Evolutionary conservation across 2,113 vertebrate species (phyloP).

Genomic region (Sylvilagus bachmani): DNA sequence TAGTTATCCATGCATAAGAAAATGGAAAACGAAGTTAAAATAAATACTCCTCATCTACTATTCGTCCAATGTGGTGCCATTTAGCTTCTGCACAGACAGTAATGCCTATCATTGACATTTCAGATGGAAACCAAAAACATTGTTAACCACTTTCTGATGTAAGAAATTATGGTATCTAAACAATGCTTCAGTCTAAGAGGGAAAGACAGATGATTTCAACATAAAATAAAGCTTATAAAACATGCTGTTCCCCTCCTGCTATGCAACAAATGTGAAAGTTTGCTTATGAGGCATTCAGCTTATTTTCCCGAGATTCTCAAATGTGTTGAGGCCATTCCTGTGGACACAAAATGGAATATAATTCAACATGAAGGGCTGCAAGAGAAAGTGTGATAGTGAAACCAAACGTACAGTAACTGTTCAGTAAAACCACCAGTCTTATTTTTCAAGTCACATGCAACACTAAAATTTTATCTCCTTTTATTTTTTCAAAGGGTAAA

Average conservation of each 20-base stretch:
- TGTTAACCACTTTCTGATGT: constrained; percentile 55
- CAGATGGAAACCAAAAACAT: constrained; percentile 69
- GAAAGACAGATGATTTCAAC: neutral
- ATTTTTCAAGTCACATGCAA: constrained; percentile 78
- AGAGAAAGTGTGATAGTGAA: constrained; percentile 67
- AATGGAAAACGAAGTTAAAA: constrained; percentile 73
- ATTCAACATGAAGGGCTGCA: neutral
- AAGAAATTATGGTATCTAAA: constrained; percentile 42
- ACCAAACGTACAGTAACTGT: constrained; percentile 60
- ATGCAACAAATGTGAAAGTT: neutral
- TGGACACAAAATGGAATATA: neutral
- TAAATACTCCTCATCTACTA: constrained; percentile 19
- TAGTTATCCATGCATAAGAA: constrained; percentile 72
- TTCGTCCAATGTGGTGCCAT: constrained; percentile 69
- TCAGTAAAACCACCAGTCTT: constrained; percentile 75
- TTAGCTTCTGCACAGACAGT: constrained; percentile 73
- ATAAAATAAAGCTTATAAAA: constrained; percentile 37
- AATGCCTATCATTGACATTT: constrained; percentile 79
- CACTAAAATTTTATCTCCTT: constrained; percentile 78
- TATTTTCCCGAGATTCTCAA: neutral
- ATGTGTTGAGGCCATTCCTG: neutral
- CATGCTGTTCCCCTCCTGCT: neutral
- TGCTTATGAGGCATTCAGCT: constrained; percentile 22
- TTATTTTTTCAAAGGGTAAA: no score
- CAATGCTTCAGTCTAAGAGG: neutral